Base-by-base conservation (phyloP, 1,140 invertebrate species). In the Solen grandis region DNA sequence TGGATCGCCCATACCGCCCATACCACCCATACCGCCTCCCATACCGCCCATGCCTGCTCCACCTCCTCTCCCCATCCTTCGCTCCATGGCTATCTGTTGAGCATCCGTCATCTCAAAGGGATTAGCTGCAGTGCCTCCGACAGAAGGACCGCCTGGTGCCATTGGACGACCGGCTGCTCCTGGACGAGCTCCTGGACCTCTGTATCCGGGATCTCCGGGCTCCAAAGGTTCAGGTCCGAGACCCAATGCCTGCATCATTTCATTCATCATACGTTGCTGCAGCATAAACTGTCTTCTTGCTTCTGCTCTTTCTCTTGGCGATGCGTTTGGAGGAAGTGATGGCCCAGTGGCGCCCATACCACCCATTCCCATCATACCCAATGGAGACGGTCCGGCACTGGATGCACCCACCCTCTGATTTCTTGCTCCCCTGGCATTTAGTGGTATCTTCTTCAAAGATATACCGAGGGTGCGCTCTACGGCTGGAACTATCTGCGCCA, bases 201-300 rank as follows among this genome's bases (percentile, higher is more conserved):
- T 52, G 46, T 80, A 80, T 13, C 77, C 77, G 14, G 77, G 77
- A 63, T 80, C 77, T n/a, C 77, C 77, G 19, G 77, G 77, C 35
- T 80, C 77, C 31, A 80, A 36, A 5, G 77, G 77, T 35, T 80
- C 77, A 33, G 77, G 77, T 5, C 66, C 77, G 5, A 80, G 57
- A 13, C 77, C 77, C 16, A 80, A 52, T 22, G 73, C 4, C 25
- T 57, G 54, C 77, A 80, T 80, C 68, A 80, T 72, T 65, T 80
- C 77, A 19, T 63, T 50, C 59, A 80, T 72, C 77, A 80, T 80
- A n/a, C 60, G 25, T 33, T 72, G 68, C 25, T 80, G 54, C 14
- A 72, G 54, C 68, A 80, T 60, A 33, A 80, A 80, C 19, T 80
- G 66, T 38, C 77, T 16, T 36, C 77, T 50, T 8, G 41, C 41